These are phyloP conservation scores for Portevinia maculata DNA, from an alignment of 2,888 invertebrate genomes.

Conservation along the genomic window DNA sequence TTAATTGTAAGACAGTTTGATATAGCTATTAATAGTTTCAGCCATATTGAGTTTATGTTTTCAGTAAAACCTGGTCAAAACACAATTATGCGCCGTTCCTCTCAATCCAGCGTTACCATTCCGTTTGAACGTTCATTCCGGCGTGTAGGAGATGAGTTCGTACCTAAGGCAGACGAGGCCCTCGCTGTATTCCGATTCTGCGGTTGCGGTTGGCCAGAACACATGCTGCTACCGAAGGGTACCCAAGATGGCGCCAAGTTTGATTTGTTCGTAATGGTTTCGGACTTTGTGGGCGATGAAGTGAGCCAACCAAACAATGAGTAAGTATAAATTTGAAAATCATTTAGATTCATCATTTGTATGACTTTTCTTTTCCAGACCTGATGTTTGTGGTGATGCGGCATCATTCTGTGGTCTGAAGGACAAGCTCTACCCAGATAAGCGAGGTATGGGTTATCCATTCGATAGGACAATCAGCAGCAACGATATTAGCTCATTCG, in stretches of 20 bases:
- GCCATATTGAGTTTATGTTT: conserved; percentile 33
- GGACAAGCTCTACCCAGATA: conserved; percentile 87
- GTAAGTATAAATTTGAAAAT: neutral
- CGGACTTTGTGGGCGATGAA: conserved; percentile 86
- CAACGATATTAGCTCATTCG: conserved; percentile 86
- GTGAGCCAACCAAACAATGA: conserved; percentile 55
- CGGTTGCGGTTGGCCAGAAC: conserved; percentile 95
- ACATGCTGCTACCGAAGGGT: conserved; percentile 90
- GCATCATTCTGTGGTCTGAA: conserved; percentile 88
- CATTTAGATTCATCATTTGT: no score
- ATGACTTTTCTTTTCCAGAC: conserved; percentile 66
- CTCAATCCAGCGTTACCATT: conserved; percentile 91
- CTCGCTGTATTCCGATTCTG: conserved; percentile 85
- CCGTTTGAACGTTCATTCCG: conserved; percentile 92
- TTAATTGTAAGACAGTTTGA: conserved; percentile 84
- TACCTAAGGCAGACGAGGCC: conserved; percentile 27
- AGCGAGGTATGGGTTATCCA: conserved; percentile 86
- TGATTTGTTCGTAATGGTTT: conserved; percentile 90
- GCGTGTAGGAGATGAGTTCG: conserved; percentile 78
- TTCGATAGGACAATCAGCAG: conserved; percentile 83
- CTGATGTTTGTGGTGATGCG: conserved; percentile 85
- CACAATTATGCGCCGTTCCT: conserved; percentile 86
- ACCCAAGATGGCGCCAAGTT: conserved; percentile 86
- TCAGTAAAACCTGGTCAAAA: conserved; percentile 88
- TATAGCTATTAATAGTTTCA: neutral